These are phyloP conservation scores for Lagorchestes hirsutus DNA, from an alignment of 2,797 vertebrate species.

Conservation along the genomic window DNA sequence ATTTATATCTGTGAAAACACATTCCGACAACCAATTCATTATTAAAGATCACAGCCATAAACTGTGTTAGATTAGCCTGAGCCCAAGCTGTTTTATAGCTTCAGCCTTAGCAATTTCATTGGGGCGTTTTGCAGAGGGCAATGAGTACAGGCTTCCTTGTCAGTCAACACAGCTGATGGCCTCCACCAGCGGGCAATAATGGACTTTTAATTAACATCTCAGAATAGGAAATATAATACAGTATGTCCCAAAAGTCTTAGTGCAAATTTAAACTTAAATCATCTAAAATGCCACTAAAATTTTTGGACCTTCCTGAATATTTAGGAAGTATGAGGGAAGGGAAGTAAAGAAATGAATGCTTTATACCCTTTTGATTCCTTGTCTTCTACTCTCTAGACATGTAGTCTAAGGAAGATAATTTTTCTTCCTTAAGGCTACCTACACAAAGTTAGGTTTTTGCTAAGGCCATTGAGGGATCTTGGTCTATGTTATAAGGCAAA, in stretches of 20 bases:
- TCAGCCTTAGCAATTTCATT: conserved; percentile 7
- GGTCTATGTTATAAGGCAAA: accelerated
- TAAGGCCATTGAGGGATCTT: background rate
- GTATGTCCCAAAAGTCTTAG: background rate
- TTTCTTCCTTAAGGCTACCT: conserved; percentile 16
- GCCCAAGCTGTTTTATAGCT: background rate
- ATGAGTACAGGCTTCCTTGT: background rate
- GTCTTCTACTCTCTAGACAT: background rate
- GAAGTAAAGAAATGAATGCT: conserved; percentile 8
- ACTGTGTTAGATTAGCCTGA: conserved; percentile 18
- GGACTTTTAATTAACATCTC: conserved; percentile 61
- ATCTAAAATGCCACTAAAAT: background rate
- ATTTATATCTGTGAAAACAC: background rate
- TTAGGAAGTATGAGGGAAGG: background rate
- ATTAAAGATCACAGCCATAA: conserved; percentile 56
- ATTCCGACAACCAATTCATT: conserved; percentile 35
- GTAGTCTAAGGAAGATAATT: conserved; percentile 43
- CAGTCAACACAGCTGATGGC: conserved; percentile 32
- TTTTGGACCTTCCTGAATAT: background rate
- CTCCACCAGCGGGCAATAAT: conserved; percentile 74
- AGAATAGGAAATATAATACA: conserved; percentile 27
- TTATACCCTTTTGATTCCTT: background rate
- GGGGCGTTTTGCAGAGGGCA: conserved; percentile 45
- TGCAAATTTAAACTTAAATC: background rate
- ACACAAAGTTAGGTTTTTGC: background rate